These are phyloP conservation scores for Caenorhabditis plicata DNA, from an alignment of 2,888 invertebrate species.

Conservation along the genomic window DNA sequence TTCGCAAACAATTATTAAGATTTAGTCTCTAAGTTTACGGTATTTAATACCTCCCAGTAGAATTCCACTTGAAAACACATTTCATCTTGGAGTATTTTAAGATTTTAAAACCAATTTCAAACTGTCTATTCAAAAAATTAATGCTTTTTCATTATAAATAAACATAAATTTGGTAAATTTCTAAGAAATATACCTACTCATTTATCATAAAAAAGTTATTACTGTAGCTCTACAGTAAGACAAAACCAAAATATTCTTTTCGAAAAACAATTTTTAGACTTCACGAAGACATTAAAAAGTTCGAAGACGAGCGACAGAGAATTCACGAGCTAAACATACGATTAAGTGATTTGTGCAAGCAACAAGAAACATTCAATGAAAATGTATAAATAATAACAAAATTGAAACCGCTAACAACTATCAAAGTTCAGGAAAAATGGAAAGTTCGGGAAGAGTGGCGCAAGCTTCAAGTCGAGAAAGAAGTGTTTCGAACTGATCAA, in stretches of 20 bases:
- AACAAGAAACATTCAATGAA: constrained; percentile 40
- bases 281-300: constrained; percentile 15
- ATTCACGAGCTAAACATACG: constrained; percentile 48
- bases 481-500: constrained; percentile 46
- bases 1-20: no score
- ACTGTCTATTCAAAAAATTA: background rate
- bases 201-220: no score
- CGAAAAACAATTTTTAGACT: constrained; percentile 15
- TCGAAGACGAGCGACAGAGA: constrained; percentile 46
- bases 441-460: constrained; percentile 43
- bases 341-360: constrained; percentile 38
- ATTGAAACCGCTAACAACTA: background rate
- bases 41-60: no score
- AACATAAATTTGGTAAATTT: no score
- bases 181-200: no score
- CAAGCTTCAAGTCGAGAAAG: constrained; percentile 33
- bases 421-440: constrained; percentile 42
- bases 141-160: background rate
- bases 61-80: no score
- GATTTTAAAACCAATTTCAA: no score
- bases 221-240: no score
- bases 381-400: constrained; percentile 7
- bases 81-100: background rate
- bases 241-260: no score
- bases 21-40: no score